Base-by-base conservation (phyloP, 2,797 vertebrate genomes). In the Pseudochaenichthys georgianus region DNA sequence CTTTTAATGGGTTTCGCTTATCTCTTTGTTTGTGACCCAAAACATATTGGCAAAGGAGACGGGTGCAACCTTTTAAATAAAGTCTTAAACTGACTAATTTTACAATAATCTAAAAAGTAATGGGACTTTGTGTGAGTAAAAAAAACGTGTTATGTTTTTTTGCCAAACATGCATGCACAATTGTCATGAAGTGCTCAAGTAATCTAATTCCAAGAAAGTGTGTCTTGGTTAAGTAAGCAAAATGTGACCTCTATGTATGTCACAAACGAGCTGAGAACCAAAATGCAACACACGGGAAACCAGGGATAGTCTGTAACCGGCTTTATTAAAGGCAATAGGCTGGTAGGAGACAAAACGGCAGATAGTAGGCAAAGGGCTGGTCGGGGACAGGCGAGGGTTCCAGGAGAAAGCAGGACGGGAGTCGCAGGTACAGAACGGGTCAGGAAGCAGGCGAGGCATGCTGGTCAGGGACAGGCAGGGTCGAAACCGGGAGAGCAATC, bases 141-240 rank as follows among this genome's bases (percentile, higher is more conserved):
- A 19, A 34, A 59, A 17, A 0, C 13, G 16, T 4, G 13, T 1
- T 17, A 13, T 42, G 17, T n/a, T 69, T 11, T 62, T 52, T 62
- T 58, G 28, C 11, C 2, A 62, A 13, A 62, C 41, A 51, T 28
- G 13, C 15, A 13, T 9, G 9, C 42, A 19, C 8, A 13, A 6
- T 47, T 53, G 13, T n/a, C 7, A 16, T 46, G 43, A 17, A 34
- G 9, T 52, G 28, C 47, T 60, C 8, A 34, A 55, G 10, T 51
- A 28, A 50, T 61, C 2, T 21, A 41, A 5, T 64, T 38, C 45
- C n/a, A 3, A 31, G 21, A 72, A 64, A 59, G 17, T 58, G 10
- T 58, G 60, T 81, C 45, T 71, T 8, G 8, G 69, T 63, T 81
- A 77, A 90, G 90, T 84, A 87, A 72, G 64, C 75, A 62, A 60